Evolutionary conservation across 92 coral and sea anemone species (phyloP).

Genomic region (Phenganax subtilis): DNA sequence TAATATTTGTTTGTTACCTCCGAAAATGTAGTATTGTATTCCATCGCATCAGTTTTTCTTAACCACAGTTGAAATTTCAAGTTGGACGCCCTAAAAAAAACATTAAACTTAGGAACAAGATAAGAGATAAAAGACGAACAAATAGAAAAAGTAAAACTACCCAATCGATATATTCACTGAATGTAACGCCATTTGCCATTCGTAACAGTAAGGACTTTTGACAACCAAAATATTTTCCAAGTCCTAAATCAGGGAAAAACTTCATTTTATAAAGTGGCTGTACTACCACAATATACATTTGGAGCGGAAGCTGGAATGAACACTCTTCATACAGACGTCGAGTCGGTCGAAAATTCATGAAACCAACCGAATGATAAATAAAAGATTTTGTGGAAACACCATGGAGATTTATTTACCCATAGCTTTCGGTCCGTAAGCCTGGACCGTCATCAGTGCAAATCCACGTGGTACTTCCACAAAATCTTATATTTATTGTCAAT

Average conservation of each 20-base stretch:
- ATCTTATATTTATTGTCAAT: too few relatives aligned
- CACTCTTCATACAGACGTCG: too few relatives aligned
- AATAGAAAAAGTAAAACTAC: not conserved
- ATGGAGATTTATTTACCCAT: too few relatives aligned
- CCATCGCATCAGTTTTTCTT: slow-evolving; percentile 1
- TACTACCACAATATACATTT: too few relatives aligned
- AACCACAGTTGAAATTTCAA: slow-evolving; percentile 37
- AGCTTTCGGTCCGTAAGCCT: too few relatives aligned
- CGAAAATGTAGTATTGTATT: slow-evolving; percentile 4
- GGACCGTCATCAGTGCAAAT: too few relatives aligned
- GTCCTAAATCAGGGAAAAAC: not conserved
- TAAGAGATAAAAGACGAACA: not conserved
- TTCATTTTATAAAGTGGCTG: not conserved
- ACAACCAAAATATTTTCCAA: slow-evolving; percentile 4
- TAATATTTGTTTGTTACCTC: not conserved
- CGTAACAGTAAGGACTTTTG: slow-evolving; percentile 34
- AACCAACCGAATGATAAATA: too few relatives aligned
- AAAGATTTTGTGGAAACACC: too few relatives aligned
- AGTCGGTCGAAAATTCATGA: too few relatives aligned
- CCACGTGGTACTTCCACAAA: too few relatives aligned
- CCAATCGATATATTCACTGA: not conserved
- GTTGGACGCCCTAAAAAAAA: not conserved
- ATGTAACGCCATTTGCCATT: slow-evolving; percentile 24
- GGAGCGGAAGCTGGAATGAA: too few relatives aligned
- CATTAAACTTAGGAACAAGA: not conserved